phyloP scores from a whole-genome alignment of 2,888 invertebrate species.

The Idaea dimidiata region DNA sequence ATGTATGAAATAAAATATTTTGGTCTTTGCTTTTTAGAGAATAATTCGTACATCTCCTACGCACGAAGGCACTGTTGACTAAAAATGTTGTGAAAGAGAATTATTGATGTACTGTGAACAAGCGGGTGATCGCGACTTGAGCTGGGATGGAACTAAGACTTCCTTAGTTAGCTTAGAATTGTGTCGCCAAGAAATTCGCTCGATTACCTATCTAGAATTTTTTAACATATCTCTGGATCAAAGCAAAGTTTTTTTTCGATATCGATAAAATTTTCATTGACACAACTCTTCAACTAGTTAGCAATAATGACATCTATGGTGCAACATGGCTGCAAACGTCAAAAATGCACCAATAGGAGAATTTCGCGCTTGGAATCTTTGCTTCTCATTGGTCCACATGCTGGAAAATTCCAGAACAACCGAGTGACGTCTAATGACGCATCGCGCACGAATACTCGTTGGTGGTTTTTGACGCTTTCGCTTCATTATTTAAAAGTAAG shows the following conservation, averaged over 20 bases:
- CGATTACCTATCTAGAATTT: too few species aligned
- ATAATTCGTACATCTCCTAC: too few species aligned
- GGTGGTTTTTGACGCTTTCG: slow-evolving; percentile 49
- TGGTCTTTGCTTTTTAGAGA: too few species aligned
- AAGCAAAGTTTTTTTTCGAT: slow-evolving; percentile 17
- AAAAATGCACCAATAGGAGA: slow-evolving; percentile 52
- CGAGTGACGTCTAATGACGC: slow-evolving; percentile 63
- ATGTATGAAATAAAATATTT: too few species aligned
- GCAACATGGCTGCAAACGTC: slow-evolving; percentile 32
- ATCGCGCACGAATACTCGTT: slow-evolving; percentile 44
- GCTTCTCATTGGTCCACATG: slow-evolving; percentile 49
- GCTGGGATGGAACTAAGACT: too few species aligned
- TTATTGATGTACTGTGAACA: too few species aligned
- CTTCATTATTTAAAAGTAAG: slow-evolving; percentile 70
- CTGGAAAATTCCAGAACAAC: slow-evolving; percentile 72
- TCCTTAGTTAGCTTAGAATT: too few species aligned
- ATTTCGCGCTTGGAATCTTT: slow-evolving; percentile 30
- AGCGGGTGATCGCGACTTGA: too few species aligned
- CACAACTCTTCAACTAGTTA: slow-evolving; percentile 32
- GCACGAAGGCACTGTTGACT: too few species aligned
- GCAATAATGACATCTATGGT: slow-evolving; percentile 13
- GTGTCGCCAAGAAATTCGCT: too few species aligned
- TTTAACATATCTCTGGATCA: too few species aligned
- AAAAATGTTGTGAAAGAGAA: too few species aligned
- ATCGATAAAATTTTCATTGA: slow-evolving; percentile 5